These are phyloP conservation scores for Diplolepis rosae DNA, from an alignment of 2,888 invertebrate species.

Conservation along the genomic window DNA sequence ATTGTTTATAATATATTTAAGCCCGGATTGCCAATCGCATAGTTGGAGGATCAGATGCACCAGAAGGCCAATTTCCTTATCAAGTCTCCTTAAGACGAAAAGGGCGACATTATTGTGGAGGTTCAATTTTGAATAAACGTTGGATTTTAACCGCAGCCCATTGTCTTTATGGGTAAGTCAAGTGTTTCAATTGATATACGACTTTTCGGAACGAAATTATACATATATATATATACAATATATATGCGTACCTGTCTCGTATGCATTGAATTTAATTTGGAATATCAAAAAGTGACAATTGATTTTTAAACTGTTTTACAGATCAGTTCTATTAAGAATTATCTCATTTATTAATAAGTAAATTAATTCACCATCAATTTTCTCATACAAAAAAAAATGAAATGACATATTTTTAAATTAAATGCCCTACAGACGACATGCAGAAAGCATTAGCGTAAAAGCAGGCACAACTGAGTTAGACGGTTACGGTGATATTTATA, in stretches of 20 bases:
- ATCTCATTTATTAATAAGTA: no score
- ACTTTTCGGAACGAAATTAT: no score
- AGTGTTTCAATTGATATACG: no score
- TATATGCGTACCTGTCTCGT: no score
- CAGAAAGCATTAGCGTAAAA: background rate
- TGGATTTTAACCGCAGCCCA: slow-evolving; percentile 76
- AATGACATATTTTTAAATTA: no score
- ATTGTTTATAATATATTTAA: background rate
- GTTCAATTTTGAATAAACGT: slow-evolving; percentile 74
- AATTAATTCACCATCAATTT: no score
- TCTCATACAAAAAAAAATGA: no score
- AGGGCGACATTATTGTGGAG: slow-evolving; percentile 76
- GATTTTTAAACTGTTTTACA: no score
- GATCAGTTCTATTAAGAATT: no score
- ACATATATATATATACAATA: no score
- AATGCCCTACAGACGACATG: background rate
- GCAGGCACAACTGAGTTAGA: slow-evolving; percentile 4
- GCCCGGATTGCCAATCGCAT: slow-evolving; percentile 20
- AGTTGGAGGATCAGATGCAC: slow-evolving; percentile 74
- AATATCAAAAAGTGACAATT: no score
- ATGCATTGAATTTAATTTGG: no score
- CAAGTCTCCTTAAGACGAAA: slow-evolving; percentile 74
- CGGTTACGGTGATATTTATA: background rate
- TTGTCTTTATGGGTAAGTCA: slow-evolving; percentile 73
- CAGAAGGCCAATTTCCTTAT: slow-evolving; percentile 75